A percentile compares a stretch with the other conserved stretches of the same genome.
Evolutionary conservation across 2,797 vertebrate species (phyloP).

Genomic region (Paedocypris micromegethes): DNA sequence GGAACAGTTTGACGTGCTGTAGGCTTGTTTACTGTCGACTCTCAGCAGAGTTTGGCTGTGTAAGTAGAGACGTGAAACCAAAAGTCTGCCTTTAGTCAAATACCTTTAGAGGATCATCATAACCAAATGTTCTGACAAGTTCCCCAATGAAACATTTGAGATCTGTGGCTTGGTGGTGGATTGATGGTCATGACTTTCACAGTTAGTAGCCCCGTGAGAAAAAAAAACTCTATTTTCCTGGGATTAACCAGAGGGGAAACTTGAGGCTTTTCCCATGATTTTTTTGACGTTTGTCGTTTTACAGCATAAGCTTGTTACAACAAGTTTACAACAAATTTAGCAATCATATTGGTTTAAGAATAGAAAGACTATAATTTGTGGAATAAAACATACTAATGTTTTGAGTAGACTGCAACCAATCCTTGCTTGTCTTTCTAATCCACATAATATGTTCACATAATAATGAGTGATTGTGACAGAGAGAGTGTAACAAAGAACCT

Average conservation of each 20-base stretch:
- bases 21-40: slow-evolving; percentile 27
- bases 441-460: too few species aligned
- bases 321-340: background rate
- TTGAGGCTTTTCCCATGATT: slow-evolving; percentile 27
- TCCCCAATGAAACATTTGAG: slow-evolving; percentile 1
- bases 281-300: slow-evolving; percentile 24
- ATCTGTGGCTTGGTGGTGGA: background rate
- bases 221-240: slow-evolving; percentile 23
- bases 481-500: too few species aligned
- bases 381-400: too few species aligned
- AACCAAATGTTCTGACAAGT: background rate
- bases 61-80: slow-evolving; percentile 10
- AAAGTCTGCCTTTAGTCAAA: slow-evolving; percentile 4
- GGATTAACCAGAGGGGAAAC: slow-evolving; percentile 27
- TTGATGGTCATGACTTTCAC: slow-evolving; percentile 3
- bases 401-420: too few species aligned
- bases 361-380: too few species aligned
- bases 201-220: slow-evolving; percentile 4
- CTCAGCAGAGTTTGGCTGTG: slow-evolving; percentile 14
- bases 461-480: too few species aligned
- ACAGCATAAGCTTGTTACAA: slow-evolving; percentile 8
- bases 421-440: too few species aligned
- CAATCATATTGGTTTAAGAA: too few species aligned
- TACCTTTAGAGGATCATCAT: slow-evolving; percentile 19
- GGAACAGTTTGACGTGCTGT: slow-evolving; percentile 49